Base-by-base conservation (phyloP, 2,113 vertebrate genomes). In the Zosterops lateralis region DNA sequence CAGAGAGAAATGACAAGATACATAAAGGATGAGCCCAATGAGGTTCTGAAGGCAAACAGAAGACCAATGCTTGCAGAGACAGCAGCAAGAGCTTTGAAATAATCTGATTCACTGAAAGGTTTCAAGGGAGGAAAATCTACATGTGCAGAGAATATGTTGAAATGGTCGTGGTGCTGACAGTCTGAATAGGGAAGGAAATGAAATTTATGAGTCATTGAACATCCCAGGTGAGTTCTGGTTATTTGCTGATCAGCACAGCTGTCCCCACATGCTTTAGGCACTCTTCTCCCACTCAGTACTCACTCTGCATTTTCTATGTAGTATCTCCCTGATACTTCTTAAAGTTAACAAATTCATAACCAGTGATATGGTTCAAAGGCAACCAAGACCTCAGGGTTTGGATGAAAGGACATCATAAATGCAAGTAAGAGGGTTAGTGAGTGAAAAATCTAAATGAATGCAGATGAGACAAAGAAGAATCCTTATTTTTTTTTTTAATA, bases 161-260 rank as follows among this genome's bases (percentile, higher is more conserved):
- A 89, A 60, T 42, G 22, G n/a, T 78, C 1, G 7, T 68, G 57
- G 18, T 82, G 45, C 31, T 9, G 4, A 65, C 38, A 67, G 48
- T 81, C 72, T 82, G 58, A 90, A 75, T 53, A 74, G 31, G 53
- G 66, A 87, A 81, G 58, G 42, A 93, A 90, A 75, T 65, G 2
- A 92, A 89, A 93, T 87, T 89, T 67, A 64, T 90, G 86, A 96
- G 48, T 84, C 92, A 84, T 32, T 94, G 95, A 92, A 71, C 40
- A 68, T 87, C 91, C 73, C 61, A 92, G 76, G 80, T 94, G 83
- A 91, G 45, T 81, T 83, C 61, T 93, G 80, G 54, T 76, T 71
- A 84, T 90, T 75, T 91, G 12, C 61, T 81, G 65, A 95, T 93
- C 73, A 65, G 40, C 6, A 5, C 65, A 94, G 65, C 40, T 94